Evolutionary conservation across 2,797 vertebrate genomes (phyloP).

Genomic region (Coregonus sp.): DNA sequence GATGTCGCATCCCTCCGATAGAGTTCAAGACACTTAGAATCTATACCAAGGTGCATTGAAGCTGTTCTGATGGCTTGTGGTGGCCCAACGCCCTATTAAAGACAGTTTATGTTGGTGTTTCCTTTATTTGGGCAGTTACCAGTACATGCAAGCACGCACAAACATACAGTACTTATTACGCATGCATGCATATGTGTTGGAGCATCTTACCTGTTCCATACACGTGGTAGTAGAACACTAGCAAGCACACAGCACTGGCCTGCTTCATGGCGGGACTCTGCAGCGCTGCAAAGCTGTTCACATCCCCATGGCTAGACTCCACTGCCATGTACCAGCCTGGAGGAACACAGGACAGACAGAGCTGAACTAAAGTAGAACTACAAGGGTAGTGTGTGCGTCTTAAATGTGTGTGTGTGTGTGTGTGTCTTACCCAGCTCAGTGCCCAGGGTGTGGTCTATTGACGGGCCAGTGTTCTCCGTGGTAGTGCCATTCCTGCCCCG

Average conservation of each 20-base stretch:
- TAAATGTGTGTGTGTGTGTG: neutral
- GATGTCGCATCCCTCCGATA: too few relatives aligned
- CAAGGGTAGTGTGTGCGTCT: neutral
- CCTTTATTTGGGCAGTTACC: neutral
- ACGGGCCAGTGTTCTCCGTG: slow-evolving; percentile 61
- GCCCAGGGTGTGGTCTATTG: slow-evolving; percentile 71
- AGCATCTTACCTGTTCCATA: slow-evolving; percentile 65
- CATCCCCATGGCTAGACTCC: slow-evolving; percentile 42
- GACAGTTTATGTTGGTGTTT: too few relatives aligned
- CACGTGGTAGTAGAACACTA: slow-evolving; percentile 77
- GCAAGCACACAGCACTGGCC: slow-evolving; percentile 65
- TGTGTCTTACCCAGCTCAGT: slow-evolving; percentile 64
- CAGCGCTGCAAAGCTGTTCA: slow-evolving; percentile 66
- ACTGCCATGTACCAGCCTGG: slow-evolving; percentile 77
- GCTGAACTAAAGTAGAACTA: neutral
- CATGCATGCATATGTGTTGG: slow-evolving; percentile 5
- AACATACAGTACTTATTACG: neutral
- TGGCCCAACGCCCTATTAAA: too few relatives aligned
- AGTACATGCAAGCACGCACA: slow-evolving; percentile 3
- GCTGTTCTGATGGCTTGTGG: too few relatives aligned
- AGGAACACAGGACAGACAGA: neutral
- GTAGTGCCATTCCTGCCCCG: slow-evolving; percentile 61
- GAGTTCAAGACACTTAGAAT: too few relatives aligned
- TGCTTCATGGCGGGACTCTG: slow-evolving; percentile 69
- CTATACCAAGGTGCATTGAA: too few relatives aligned